phyloP scores from a whole-genome alignment of 2,888 invertebrate species.

The Tyria jacobaeae region DNA sequence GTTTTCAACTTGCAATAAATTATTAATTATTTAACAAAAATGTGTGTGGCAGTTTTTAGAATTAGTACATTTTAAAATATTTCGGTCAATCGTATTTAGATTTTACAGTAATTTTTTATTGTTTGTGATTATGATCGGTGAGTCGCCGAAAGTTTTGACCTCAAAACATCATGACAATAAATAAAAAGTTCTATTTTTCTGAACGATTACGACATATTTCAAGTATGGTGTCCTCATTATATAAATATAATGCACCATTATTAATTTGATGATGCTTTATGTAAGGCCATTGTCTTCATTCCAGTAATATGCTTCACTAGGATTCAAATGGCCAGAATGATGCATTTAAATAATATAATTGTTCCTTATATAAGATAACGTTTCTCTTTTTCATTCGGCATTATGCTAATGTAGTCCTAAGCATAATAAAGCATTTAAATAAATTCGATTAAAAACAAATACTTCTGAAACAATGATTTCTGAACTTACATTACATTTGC shows the following conservation, averaged over 20 bases:
- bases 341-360: slow-evolving; percentile 71
- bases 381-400: slow-evolving; percentile 60
- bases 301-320: slow-evolving; percentile 33
- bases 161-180: slow-evolving; percentile 82
- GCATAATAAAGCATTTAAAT: slow-evolving; percentile 68
- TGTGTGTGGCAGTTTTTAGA: slow-evolving; percentile 45
- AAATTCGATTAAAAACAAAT: slow-evolving; percentile 24
- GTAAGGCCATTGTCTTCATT: slow-evolving; percentile 37
- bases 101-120: slow-evolving; percentile 48
- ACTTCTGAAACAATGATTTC: background rate
- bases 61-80: slow-evolving; percentile 37
- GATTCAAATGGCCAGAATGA: slow-evolving; percentile 57
- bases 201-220: slow-evolving; percentile 50
- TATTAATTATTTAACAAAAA: slow-evolving; percentile 28
- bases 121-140: slow-evolving; percentile 41
- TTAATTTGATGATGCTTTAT: slow-evolving; percentile 39
- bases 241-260: slow-evolving; percentile 19
- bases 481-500: background rate
- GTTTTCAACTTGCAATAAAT: slow-evolving; percentile 57
- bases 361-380: slow-evolving; percentile 66
- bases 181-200: slow-evolving; percentile 75
- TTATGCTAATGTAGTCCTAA: slow-evolving; percentile 67
- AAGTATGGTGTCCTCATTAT: slow-evolving; percentile 25
- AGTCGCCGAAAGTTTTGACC: slow-evolving; percentile 51
- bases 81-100: slow-evolving; percentile 49